Evolutionary conservation across 2,888 invertebrate genomes (phyloP).

Genomic region (Osedax fenrisi): DNA sequence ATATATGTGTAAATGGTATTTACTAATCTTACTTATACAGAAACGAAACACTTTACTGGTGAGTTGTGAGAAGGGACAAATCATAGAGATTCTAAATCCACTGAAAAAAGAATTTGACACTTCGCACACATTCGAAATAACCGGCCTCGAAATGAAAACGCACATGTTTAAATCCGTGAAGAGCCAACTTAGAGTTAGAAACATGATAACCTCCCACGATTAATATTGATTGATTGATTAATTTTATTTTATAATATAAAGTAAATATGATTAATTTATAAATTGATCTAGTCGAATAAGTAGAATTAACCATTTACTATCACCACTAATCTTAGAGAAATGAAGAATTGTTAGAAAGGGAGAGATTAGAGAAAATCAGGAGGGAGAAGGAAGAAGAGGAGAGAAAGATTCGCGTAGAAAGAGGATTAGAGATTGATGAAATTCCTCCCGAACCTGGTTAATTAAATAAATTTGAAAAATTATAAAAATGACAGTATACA

Average conservation of each 20-base stretch:
- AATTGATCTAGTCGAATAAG: no score
- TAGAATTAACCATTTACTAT: no score
- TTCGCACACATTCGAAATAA: constrained; percentile 45
- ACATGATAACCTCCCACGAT: no score
- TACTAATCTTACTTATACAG: no score
- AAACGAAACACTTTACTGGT: constrained; percentile 43
- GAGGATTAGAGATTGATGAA: constrained; percentile 45
- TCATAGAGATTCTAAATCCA: constrained; percentile 46
- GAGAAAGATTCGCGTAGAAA: constrained; percentile 44
- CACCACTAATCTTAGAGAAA: no score
- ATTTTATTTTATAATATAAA: no score
- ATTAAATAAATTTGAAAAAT: no score
- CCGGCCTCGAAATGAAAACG: constrained; percentile 38
- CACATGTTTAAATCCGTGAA: constrained; percentile 49
- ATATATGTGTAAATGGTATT: no score
- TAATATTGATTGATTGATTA: no score
- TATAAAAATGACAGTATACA: no score
- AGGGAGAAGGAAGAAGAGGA: constrained; percentile 46
- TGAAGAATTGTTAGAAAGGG: no score
- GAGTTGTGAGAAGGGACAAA: constrained; percentile 45
- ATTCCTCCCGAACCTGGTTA: neutral
- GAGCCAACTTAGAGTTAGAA: constrained; percentile 44
- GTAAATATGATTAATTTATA: no score
- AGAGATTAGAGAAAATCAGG: constrained; percentile 45
- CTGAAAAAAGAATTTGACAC: constrained; percentile 44